Evolutionary conservation across 2,113 vertebrate species (phyloP).

Genomic region (Syngnathoides biaculeatus): DNA sequence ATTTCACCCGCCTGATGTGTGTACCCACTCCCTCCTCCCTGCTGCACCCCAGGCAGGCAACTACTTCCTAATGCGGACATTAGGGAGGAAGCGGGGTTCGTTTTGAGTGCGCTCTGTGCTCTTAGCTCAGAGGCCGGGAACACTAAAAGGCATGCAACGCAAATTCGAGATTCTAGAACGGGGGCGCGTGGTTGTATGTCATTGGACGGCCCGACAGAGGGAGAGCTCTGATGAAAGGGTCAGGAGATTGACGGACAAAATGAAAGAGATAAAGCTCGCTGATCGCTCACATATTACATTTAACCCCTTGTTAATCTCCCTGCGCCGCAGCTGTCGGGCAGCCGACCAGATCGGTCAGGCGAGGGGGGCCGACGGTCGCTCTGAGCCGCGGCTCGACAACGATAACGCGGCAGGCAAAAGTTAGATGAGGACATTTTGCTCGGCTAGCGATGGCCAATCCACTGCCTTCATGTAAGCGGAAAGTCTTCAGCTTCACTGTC

Average conservation of each 20-base stretch:
- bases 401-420: conserved; percentile 22
- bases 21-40: conserved; percentile 33
- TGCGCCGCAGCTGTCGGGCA: conserved; percentile 53
- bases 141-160: conserved; percentile 44
- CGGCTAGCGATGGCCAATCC: conserved; percentile 17
- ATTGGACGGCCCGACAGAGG: conserved; percentile 22
- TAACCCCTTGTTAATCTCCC: conserved; percentile 65
- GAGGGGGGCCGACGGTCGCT: conserved; percentile 22
- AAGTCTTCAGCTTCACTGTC: conserved; percentile 3
- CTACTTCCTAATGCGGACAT: conserved; percentile 53
- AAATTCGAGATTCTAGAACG: conserved; percentile 48
- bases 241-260: conserved; percentile 54
- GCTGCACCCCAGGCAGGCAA: conserved; percentile 52
- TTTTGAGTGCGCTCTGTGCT: conserved; percentile 27
- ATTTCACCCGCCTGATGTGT: conserved; percentile 54
- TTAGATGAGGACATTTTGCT: conserved; percentile 23
- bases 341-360: conserved; percentile 42
- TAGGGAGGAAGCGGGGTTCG: conserved; percentile 38
- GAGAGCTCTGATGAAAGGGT: conserved; percentile 41
- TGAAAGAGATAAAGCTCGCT: conserved; percentile 57
- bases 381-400: conserved; percentile 11
- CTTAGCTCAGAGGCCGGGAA: conserved; percentile 31
- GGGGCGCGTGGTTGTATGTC: conserved; percentile 41
- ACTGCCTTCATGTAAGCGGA: conserved; percentile 27
- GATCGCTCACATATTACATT: conserved; percentile 57